phyloP scores from a whole-genome alignment of 1,140 invertebrate genomes.

The Mesaphorura yosii region DNA sequence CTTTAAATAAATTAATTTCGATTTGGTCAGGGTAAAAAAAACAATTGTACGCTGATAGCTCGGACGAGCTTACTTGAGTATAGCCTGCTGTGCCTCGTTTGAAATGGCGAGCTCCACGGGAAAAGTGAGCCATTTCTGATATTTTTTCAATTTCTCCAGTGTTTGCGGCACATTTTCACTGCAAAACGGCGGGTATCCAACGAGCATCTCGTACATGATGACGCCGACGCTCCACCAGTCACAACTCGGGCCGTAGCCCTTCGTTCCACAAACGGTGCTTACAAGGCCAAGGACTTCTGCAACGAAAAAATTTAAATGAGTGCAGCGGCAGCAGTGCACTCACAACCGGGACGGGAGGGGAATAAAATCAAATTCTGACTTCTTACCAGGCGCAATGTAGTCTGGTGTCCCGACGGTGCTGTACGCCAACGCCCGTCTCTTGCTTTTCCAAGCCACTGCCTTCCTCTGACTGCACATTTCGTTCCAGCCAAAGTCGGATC shows the following conservation, averaged over 20 bases:
- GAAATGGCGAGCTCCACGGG: conserved; percentile 98
- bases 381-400: too few species aligned
- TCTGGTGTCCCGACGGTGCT: conserved; percentile 93
- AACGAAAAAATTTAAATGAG: conserved; percentile 80
- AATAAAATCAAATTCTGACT: too few species aligned
- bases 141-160: conserved; percentile 99
- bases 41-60: background rate
- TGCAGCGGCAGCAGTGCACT: conserved; percentile 98
- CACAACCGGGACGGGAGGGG: conserved; percentile 84
- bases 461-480: conserved; percentile 91
- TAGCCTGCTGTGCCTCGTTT: conserved; percentile 76
- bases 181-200: conserved; percentile 96
- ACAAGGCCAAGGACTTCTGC: too few species aligned
- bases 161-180: conserved; percentile 99
- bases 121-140: conserved; percentile 93
- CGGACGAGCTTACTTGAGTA: conserved; percentile 39
- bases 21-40: background rate
- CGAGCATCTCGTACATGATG: conserved; percentile 99
- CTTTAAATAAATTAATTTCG: conserved; percentile 33
- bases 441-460: conserved; percentile 97
- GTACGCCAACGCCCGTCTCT: conserved; percentile 80
- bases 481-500: conserved; percentile 52
- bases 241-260: conserved; percentile 92
- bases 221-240: conserved; percentile 99
- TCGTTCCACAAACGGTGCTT: too few species aligned